Percentiles rank a stretch among this genome's conserved stretches.
These are phyloP conservation scores for Rhincodon typus DNA, from an alignment of 2,797 vertebrate genomes.

Conservation along the genomic window DNA sequence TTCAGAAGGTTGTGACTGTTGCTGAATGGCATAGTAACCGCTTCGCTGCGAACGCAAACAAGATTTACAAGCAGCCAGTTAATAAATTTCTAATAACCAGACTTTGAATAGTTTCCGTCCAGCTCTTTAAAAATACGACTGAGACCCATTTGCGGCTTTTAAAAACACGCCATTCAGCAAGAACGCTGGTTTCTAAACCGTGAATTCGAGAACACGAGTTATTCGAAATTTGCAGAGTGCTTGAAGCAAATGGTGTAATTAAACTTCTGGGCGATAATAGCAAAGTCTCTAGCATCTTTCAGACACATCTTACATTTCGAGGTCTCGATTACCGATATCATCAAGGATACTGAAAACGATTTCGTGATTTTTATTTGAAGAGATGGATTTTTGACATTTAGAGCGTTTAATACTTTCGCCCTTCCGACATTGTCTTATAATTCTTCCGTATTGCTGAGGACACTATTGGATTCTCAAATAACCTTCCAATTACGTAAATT, in stretches of 20 bases:
- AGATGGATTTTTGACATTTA: not conserved
- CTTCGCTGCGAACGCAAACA: slow-evolving; percentile 49
- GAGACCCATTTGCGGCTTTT: not conserved
- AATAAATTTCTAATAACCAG: too few relatives aligned
- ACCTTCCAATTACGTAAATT: not conserved
- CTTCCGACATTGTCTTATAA: not conserved
- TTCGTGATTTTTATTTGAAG: not conserved
- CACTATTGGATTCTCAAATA: not conserved
- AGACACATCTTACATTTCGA: not conserved
- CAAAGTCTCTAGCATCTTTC: not conserved
- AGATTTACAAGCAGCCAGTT: too few relatives aligned
- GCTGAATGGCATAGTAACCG: slow-evolving; percentile 83
- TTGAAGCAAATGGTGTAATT: not conserved
- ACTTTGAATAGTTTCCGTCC: not conserved
- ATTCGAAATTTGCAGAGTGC: not conserved
- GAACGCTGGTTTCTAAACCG: not conserved
- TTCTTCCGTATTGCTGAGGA: not conserved
- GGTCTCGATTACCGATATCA: not conserved
- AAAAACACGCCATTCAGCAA: slow-evolving; percentile 1
- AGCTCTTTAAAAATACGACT: too few relatives aligned
- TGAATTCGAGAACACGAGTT: not conserved
- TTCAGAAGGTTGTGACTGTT: slow-evolving; percentile 86
- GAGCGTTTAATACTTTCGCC: not conserved
- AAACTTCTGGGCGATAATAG: not conserved
- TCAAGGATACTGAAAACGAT: not conserved